Percentiles rank a stretch among this genome's conserved stretches.
phyloP scores from a whole-genome alignment of 2,888 invertebrate species.

The Amblyteles armatorius region DNA sequence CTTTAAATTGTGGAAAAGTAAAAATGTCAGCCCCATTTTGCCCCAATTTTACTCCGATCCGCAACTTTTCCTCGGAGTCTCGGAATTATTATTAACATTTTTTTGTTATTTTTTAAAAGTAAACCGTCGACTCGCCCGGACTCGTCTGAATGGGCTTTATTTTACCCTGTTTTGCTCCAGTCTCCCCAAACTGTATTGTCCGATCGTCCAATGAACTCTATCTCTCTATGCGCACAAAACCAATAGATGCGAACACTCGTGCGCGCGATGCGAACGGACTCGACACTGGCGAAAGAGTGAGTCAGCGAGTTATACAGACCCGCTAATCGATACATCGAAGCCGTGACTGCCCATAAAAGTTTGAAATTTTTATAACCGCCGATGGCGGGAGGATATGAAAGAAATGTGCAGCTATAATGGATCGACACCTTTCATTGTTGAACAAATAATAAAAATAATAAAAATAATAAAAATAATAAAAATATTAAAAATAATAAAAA shows the following conservation, averaged over 20 bases:
- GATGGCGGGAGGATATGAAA: constrained; percentile 24
- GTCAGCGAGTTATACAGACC: constrained; percentile 14
- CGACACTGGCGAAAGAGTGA: constrained; percentile 38
- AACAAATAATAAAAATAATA: neutral
- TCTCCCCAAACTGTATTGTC: neutral
- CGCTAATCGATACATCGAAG: constrained; percentile 48
- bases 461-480: neutral
- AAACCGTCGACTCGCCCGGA: neutral
- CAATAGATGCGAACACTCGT: neutral
- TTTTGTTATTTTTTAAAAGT: neutral
- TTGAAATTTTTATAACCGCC: constrained; percentile 46
- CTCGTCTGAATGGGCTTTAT: neutral
- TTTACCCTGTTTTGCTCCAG: neutral
- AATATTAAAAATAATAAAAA: neutral
- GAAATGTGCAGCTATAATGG: neutral
- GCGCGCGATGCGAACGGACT: constrained; percentile 31
- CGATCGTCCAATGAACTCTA: neutral
- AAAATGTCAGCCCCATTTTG: no score
- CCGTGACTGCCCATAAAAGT: constrained; percentile 53
- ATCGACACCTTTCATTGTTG: neutral
- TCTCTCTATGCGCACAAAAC: neutral
- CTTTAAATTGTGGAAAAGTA: no score
- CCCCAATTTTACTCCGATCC: no score
- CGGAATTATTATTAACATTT: neutral
- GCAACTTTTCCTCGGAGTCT: neutral